Evolutionary conservation across 2,113 vertebrate genomes (phyloP), one percentile per base, ranked within the genome.

Genomic region (Tachuris rubrigastra): DNA sequence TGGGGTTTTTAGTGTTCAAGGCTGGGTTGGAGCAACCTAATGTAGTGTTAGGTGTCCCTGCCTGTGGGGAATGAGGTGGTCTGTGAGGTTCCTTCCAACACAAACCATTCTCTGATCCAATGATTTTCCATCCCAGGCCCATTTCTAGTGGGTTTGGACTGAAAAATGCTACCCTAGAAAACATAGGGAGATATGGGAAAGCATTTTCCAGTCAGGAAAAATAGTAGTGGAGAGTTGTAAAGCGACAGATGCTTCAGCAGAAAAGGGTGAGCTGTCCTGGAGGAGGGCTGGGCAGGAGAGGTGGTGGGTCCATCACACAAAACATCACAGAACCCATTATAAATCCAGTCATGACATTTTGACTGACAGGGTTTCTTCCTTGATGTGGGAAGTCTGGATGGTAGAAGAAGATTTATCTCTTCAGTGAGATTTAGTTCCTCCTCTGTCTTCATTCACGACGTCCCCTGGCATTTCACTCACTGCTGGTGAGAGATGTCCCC

Each of bases 331-430:
- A 65, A 73, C 31, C 46, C 50, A 3, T 52, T 63, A 19, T 39
- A 30, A 68, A 71, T 31, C 10, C 44, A 16, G 6, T 2, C 2
- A 39, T 1, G 2, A 13, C 10, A 0, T 50, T 86, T 27, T 35
- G 53, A 50, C 56, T 65, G 71, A 8, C 10, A 6, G 58, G 11
- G 12, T 52, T 86, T n/a, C 72, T 77, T 53, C 20, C 50, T 71
- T 27, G 25, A 20, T 42, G 30, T 31, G 39, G 53, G 59, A 53
- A 24, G 25, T 25, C 35, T 56, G 67, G 8, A 14, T 6, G 14
- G n/a, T n/a, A n/a, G n/a, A 53, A n/a, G 79, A 30, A 60, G 77
- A 84, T 59, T 83, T 37, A 9, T 68, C 39, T 68, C 59, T 41
- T 42, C 30, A 6, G 49, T 2, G 49, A 42, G 68, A 42, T 80